These are phyloP conservation scores for Crotalus horridus DNA, from an alignment of 2,113 vertebrate species.

Conservation along the genomic window DNA sequence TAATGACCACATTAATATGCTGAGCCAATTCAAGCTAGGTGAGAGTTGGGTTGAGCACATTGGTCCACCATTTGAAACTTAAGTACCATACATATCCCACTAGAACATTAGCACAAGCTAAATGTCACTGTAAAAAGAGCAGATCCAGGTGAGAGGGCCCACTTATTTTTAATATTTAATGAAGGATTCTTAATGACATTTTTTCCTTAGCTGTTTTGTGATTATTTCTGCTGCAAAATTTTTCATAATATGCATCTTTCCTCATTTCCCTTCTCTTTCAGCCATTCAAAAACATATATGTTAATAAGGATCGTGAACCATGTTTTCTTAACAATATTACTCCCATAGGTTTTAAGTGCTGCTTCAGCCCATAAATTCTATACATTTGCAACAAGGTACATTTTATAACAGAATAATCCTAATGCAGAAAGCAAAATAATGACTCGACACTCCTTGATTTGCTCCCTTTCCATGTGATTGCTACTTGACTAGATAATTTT, in stretches of 20 bases:
- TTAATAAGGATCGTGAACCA: constrained; percentile 13
- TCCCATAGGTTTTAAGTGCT: neutral
- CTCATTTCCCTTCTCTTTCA: constrained; percentile 20
- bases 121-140: constrained; percentile 27
- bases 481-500: neutral
- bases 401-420: neutral
- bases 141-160: constrained; percentile 41
- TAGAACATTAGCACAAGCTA: constrained; percentile 22
- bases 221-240: constrained; percentile 17
- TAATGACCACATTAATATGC: constrained; percentile 3
- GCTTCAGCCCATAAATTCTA: neutral
- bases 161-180: constrained; percentile 38
- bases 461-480: neutral
- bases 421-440: neutral
- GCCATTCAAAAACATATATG: constrained; percentile 19
- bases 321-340: constrained; percentile 19
- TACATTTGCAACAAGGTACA: neutral
- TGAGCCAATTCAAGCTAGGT: neutral
- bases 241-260: neutral
- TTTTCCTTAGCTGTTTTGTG: constrained; percentile 23
- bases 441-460: neutral
- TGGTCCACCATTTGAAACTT: neutral
- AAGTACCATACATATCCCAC: constrained; percentile 7
- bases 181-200: constrained; percentile 39
- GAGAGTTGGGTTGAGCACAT: neutral